A percentile compares a stretch with the other conserved stretches of the same genome.
These are phyloP conservation scores for Austrolebias charrua DNA, from an alignment of 2,797 vertebrate species.

Conservation along the genomic window DNA sequence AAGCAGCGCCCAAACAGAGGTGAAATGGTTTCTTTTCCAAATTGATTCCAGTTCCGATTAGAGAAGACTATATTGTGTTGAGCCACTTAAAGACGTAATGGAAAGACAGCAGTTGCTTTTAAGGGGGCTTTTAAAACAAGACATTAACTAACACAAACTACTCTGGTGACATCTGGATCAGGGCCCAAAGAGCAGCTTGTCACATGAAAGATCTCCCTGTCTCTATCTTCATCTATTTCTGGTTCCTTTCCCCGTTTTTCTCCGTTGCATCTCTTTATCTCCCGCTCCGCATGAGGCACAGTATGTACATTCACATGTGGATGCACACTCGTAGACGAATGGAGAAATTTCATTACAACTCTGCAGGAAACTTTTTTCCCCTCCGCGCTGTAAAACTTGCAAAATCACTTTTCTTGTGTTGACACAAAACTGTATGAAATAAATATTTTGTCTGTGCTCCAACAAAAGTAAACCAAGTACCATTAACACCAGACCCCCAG, in stretches of 20 bases:
- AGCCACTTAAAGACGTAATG: conserved; percentile 69
- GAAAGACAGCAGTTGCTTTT: conserved; percentile 59
- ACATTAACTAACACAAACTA: conserved; percentile 73
- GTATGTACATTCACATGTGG: conserved; percentile 36
- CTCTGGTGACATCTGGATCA: conserved; percentile 68
- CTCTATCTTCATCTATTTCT: conserved; percentile 43
- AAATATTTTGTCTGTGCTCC: conserved; percentile 72
- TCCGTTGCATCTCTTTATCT: conserved; percentile 44
- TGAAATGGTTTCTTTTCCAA: conserved; percentile 82
- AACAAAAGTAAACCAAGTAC: conserved; percentile 68
- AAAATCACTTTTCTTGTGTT: conserved; percentile 58
- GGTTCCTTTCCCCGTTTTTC: conserved; percentile 32
- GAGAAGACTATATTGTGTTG: conserved; percentile 78
- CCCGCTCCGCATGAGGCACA: conserved; percentile 43
- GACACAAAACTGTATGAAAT: conserved; percentile 65
- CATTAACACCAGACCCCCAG: conserved; percentile 68
- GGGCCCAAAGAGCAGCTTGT: conserved; percentile 49
- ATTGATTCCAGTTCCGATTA: conserved; percentile 78
- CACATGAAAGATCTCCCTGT: conserved; percentile 49
- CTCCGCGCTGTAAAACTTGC: conserved; percentile 30
- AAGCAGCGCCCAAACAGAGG: conserved; percentile 77
- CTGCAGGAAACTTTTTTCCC: conserved; percentile 50
- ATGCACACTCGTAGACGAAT: conserved; percentile 31
- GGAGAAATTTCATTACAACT: conserved; percentile 44
- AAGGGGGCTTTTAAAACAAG: conserved; percentile 69